Evolutionary conservation across 2,797 vertebrate species (phyloP), one percentile per base, ranked within the genome.

Genomic region (Craterocephalus amniculus): DNA sequence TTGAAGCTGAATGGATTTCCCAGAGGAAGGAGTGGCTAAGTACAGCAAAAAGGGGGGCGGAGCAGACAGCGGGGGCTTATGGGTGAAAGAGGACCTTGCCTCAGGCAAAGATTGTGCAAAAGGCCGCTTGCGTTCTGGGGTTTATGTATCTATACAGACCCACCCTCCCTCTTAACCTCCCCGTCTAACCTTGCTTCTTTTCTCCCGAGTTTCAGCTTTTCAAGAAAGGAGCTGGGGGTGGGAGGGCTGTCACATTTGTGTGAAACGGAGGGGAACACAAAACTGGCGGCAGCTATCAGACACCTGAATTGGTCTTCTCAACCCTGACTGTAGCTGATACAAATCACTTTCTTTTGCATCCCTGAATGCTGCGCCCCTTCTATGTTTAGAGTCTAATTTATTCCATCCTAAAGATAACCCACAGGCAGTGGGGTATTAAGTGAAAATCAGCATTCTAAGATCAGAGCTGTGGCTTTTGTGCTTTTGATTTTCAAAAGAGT

Each of bases 261-360:
- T 77, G 63, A 78, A 83, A 79, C 68, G 38, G 38, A 72, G 76
- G 74, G 60, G 65, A 76, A 74, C 75, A 79, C 45, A 67, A 68
- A 67, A 77, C 76, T 58, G 71, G 62, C 71, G 73, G 72, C 74
- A 72, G 79, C 77, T 58, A 86, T 83, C 74, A 71, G 79, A 87
- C 74, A 87, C 88, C 83, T 86, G 80, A 78, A 79, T 84, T 49
- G 12, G 58, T 64, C 58, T 72, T 34, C 79, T 85, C 62, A 83
- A 77, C 48, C 65, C 48, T 51, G 70, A 64, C 65, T 60, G 63
- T 29, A 26, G 72, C 74, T 64, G 80, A 85, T 80, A 81, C 67
- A 72, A 85, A 84, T 78, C 55, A 6, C 65, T 72, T 68, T 63
- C 26, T 51, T 75, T 67, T 66, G 63, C 72, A 54, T 70, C 66